phyloP scores from a whole-genome alignment of 2,888 invertebrate genomes.

The Drosophila borborema region DNA sequence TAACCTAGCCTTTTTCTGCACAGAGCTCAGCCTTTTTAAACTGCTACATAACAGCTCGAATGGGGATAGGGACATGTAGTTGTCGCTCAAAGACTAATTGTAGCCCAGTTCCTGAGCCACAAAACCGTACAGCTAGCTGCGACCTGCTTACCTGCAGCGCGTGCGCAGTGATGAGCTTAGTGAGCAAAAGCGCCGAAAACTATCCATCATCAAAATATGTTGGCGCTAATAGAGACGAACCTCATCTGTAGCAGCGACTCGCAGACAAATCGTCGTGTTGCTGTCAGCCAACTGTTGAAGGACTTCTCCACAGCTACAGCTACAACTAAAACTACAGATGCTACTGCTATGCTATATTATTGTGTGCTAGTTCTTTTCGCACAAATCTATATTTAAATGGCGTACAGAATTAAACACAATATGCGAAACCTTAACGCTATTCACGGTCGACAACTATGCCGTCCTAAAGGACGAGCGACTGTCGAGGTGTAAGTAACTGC shows the following conservation, averaged over 20 bases:
- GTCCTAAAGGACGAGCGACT: conserved; percentile 43
- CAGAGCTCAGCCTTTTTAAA: not conserved
- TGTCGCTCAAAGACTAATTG: conserved; percentile 42
- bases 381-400: conserved; percentile 50
- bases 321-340: not conserved
- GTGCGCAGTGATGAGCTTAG: conserved; percentile 61
- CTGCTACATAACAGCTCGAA: not conserved
- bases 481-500: conserved; percentile 67
- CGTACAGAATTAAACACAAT: conserved; percentile 31
- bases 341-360: not conserved
- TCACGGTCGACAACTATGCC: conserved; percentile 37
- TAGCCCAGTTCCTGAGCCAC: conserved; percentile 23
- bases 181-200: conserved; percentile 70
- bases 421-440: conserved; percentile 40
- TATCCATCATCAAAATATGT: conserved; percentile 61
- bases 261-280: conserved; percentile 25
- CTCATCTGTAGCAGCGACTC: conserved; percentile 19
- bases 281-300: conserved; percentile 55
- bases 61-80: not conserved
- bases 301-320: not conserved
- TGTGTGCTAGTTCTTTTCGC: conserved; percentile 7
- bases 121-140: conserved; percentile 32
- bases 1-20: not conserved
- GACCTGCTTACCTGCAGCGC: conserved; percentile 69
- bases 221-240: conserved; percentile 1